Evolutionary conservation across 2,113 vertebrate species (phyloP), one percentile per base, ranked within the genome.

Genomic region (Dicrurus megarhynchus): DNA sequence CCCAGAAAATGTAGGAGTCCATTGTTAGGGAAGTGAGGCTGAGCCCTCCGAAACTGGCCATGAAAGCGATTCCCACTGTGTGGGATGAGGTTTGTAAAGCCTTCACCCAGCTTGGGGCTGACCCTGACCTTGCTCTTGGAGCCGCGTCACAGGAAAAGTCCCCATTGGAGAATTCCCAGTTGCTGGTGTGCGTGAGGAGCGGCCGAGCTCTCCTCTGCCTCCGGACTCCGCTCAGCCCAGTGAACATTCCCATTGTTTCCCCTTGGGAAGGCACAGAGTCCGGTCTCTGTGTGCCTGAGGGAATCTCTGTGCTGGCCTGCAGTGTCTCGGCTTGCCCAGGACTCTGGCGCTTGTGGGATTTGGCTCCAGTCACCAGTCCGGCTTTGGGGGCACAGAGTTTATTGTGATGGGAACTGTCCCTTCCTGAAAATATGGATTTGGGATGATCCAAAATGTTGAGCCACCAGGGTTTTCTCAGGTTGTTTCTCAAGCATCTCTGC

Each of bases 51-150:
- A 64, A 75, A 50, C 10, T 7, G 23, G 21, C 24, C 84, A 20
- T 22, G 78, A 71, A 92, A 90, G 87, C 89, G 13, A 30, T 92
- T 89, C 96, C 93, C 86, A 60, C 44, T 94, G 85, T 23, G 91
- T 96, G 89, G 86, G 92, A 84, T 87, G 95, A 27, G 90, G 84
- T 85, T 94, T 94, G 89, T 56, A 89, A 95, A 97, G 96, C 91
- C 89, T 63, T 70, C 33, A 5, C 96, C 93, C 93, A 65, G 89
- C 95, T 70, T 81, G 84, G 55, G 85, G 68, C 94, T 90, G 95
- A 90, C 93, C 89, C 68, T 92, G 88, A 82, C 94, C 79, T 80
- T 84, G 89, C 59, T 77, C 90, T 60, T 6, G 73, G 71, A 91
- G 69, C 90, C 7, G 8, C 3, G 67, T 79, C 89, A 73, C 76